Base-by-base conservation (phyloP, 2,888 invertebrate species). In the Pyralis farinalis region DNA sequence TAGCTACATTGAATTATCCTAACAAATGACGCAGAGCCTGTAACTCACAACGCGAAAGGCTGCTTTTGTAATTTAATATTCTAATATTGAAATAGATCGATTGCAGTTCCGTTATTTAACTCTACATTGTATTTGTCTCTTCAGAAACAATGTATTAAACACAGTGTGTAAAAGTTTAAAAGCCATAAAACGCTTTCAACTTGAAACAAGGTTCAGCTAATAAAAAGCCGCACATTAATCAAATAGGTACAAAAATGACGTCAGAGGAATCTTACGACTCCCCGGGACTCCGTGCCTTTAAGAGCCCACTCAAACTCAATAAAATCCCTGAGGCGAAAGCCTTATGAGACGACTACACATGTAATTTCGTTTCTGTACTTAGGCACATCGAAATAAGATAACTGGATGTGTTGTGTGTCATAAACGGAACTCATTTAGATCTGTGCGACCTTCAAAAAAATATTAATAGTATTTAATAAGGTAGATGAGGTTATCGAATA, bases 251-350 rank as follows among this genome's bases (percentile, higher is more conserved):
- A 38, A 33, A 39, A 39, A 44, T 52, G 46, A 57, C 52, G 40
- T 46, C 42, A 53, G 31, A 32, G 25, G 42, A 51, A 50, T 53
- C 49, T 50, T 47, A 43, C n/a, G 16, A 46, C 52, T 53, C 51
- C 47, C 46, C 49, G 43, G 53, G 53, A 63, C 51, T 57, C 49
- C 47, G 16, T 55, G 50, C 51, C 49, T 56, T 59, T 64, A 64
- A 68, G 64, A 67, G 66, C 62, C 42, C 58, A 59, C 59, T 57
- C 58, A 57, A 71, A 67, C 57, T 63, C 64, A 69, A 73, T 73
- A 71, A 63, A 65, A 59, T 60, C 55, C 56, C 55, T 58, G 53
- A 54, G 55, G 56, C 55, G 56, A 46, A 54, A 55, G 58, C 52
- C 55, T 61, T 62, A 62, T 68, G 66, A 69, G 65, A 62, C 55